Evolutionary conservation across 2,888 invertebrate species (phyloP).

Genomic region (Drosophila borealis): DNA sequence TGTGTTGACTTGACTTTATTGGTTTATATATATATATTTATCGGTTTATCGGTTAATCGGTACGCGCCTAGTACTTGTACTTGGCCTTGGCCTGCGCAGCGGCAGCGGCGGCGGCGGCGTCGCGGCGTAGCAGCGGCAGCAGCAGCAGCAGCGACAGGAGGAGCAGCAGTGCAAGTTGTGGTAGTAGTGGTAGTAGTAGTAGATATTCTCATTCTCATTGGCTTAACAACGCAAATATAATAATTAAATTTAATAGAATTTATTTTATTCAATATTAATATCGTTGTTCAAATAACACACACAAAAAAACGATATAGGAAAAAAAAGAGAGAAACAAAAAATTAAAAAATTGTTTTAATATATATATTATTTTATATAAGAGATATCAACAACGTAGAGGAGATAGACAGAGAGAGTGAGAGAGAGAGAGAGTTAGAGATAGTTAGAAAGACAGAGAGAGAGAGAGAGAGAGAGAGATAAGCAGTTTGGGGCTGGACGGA

Average conservation of each 20-base stretch:
- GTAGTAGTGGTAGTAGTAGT: slow-evolving; percentile 82
- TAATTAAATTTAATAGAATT: slow-evolving; percentile 78
- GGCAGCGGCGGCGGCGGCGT: slow-evolving; percentile 23
- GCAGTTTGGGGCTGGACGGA: slow-evolving; percentile 24
- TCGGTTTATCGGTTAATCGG: slow-evolving; percentile 13
- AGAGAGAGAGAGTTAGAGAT: slow-evolving; percentile 3
- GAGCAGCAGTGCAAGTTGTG: slow-evolving; percentile 83
- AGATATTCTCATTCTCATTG: slow-evolving; percentile 85
- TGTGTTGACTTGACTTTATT: slow-evolving; percentile 31
- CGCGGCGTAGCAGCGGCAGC: slow-evolving; percentile 19
- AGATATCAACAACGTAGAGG: slow-evolving; percentile 42
- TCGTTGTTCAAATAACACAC: slow-evolving; percentile 54
- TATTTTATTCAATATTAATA: slow-evolving; percentile 70
- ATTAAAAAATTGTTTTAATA: slow-evolving; percentile 45
- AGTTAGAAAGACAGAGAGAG: not conserved
- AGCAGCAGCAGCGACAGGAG: slow-evolving; percentile 69
- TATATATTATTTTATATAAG: slow-evolving; percentile 40
- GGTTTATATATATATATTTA: slow-evolving; percentile 8
- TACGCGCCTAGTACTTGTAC: slow-evolving; percentile 45
- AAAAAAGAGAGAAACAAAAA: slow-evolving; percentile 58
- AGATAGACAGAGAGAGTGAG: slow-evolving; percentile 15
- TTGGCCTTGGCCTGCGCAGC: slow-evolving; percentile 27
- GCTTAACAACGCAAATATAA: slow-evolving; percentile 84
- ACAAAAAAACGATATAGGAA: slow-evolving; percentile 45
- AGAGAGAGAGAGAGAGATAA: slow-evolving; percentile 12